Conservation (phyloP, 2,113 vertebrate genomes). For the Thryonomys swinderianus region DNA sequence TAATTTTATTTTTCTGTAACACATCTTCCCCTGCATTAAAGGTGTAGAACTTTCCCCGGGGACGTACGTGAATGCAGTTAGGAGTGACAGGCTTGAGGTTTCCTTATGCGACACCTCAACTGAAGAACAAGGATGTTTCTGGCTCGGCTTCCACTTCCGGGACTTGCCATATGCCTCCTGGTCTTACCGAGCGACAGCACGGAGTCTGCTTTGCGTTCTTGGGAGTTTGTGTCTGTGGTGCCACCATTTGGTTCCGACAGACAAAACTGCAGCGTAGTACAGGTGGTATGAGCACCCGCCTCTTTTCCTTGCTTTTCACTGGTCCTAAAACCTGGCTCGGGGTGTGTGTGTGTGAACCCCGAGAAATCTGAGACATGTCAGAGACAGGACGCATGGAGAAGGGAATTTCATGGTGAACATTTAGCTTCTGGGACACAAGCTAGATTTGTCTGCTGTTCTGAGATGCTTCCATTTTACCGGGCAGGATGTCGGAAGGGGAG, state of each 20-base stretch:
- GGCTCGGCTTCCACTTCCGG: neutral
- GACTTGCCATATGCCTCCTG: neutral
- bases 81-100: neutral
- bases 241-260: neutral
- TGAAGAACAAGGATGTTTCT: constrained; percentile 13
- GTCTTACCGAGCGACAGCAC: neutral
- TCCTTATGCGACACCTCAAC: neutral
- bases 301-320: neutral
- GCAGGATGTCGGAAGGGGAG: neutral
- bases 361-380: constrained; percentile 12
- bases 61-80: neutral
- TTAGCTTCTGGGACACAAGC: neutral
- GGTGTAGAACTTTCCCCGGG: neutral
- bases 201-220: neutral
- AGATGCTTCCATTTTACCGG: neutral
- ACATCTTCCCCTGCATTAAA: neutral
- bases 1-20: neutral
- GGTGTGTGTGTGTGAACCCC: neutral
- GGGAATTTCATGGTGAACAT: neutral
- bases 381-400: neutral
- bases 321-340: neutral
- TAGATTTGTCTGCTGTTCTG: neutral
- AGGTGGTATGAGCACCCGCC: neutral
- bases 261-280: neutral
- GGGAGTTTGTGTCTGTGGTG: neutral